Base-by-base conservation (phyloP, 2,888 invertebrate species). In the Amblyjoppa proteus region DNA sequence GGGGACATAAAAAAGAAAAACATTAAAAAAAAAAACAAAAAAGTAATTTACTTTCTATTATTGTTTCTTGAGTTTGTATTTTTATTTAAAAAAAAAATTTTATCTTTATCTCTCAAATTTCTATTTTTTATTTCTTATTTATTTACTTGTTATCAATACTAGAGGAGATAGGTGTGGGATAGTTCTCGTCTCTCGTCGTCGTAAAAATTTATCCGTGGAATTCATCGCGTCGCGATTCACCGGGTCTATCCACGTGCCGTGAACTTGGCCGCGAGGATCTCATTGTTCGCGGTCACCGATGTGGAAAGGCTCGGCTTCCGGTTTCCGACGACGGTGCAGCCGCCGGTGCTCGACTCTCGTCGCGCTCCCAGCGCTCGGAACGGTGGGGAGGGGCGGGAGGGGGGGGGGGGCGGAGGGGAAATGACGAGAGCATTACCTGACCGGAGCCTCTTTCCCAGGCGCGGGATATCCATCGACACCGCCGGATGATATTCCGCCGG, bases 251-350 rank as follows among this genome's bases (percentile, higher is more conserved):
- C 83, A 85, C 83, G 86, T 84, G 83, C 87, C 86, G 85, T 88
- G 88, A 88, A 87, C 86, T 87, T 87, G 88, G 76, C 87, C 87
- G 89, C 87, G 89, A 56, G 84, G 53, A 89, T 92, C 90, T 92
- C 91, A 93, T 93, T 93, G 92, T 93, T 93, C 90, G 91, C 89
- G 90, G 86, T 84, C 91, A 93, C 89, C 93, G 90, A 91, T 90
- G 91, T 92, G 91, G 92, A 93, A 92, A 93, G 45, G 92, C 90
- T 89, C 82, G 87, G 89, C 92, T 93, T 93, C 93, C 93, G 93
- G 91, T 92, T 91, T 91, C 88, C 83, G 81, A 84, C 83, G 76
- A 89, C 77, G 69, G 80, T 85, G 61, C 85, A 80, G 83, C 82
- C 70, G 77, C 69, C 75, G 64, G 76, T 77, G 82, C 76, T 53